A percentile compares a stretch with the other conserved stretches of the same genome.
Evolutionary conservation across 2,113 vertebrate species (phyloP).

Genomic region (human): GRCh38 chr20:11835001-11835500

Average conservation of each 20-base stretch:
- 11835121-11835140: background rate
- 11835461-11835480: background rate
- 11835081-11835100: background rate
- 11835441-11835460: background rate
- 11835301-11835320: background rate
- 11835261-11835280: background rate
- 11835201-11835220: background rate
- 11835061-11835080: background rate
- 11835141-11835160: conserved; percentile 2
- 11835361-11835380: background rate
- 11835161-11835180: background rate
- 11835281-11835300: background rate
- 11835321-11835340: background rate
- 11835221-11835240: background rate
- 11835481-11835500: background rate
- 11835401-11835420: background rate
- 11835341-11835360: background rate
- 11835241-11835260: background rate
- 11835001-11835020: background rate
- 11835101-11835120: background rate
- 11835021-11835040: background rate
- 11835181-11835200: background rate
- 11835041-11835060: background rate
- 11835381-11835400: background rate
- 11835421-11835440: background rate